A percentile compares a stretch with the other conserved stretches of the same genome.
Conservation (phyloP, 2,888 invertebrate species). For the Cabera pusaria region DNA sequence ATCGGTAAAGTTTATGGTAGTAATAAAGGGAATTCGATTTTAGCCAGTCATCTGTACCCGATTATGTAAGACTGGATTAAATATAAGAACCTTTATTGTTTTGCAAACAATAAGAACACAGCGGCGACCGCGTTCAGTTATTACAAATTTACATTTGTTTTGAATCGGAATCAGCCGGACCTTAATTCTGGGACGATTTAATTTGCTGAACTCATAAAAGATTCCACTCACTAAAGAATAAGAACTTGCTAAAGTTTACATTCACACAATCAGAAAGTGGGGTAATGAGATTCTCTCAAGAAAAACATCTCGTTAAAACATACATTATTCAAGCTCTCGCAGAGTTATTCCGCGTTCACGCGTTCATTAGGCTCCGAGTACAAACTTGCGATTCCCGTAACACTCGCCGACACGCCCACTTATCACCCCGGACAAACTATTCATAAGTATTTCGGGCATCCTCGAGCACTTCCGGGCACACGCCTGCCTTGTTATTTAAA, state of each 20-base stretch:
- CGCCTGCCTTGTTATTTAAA: constrained; percentile 77
- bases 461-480: constrained; percentile 38
- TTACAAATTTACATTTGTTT: constrained; percentile 34
- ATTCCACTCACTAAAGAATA: constrained; percentile 66
- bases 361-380: constrained; percentile 77
- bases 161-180: constrained; percentile 14
- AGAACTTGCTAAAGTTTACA: constrained; percentile 76
- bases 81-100: constrained; percentile 42
- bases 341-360: constrained; percentile 80
- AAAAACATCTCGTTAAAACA: constrained; percentile 83
- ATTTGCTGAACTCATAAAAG: constrained; percentile 68
- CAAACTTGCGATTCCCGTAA: constrained; percentile 70
- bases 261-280: constrained; percentile 80
- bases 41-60: constrained; percentile 74
- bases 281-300: constrained; percentile 82
- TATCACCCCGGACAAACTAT: constrained; percentile 76
- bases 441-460: constrained; percentile 74
- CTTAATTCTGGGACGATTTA: constrained; percentile 60
- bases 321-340: constrained; percentile 81
- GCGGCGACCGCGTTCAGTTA: constrained; percentile 9
- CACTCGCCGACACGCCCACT: constrained; percentile 64
- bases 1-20: constrained; percentile 79
- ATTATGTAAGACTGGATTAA: constrained; percentile 62
- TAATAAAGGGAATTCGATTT: constrained; percentile 80
- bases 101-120: constrained; percentile 33